Evolutionary conservation across 2,797 vertebrate genomes (phyloP), one percentile per base, ranked within the genome.

Genomic region (Melanotaenia nigrans): DNA sequence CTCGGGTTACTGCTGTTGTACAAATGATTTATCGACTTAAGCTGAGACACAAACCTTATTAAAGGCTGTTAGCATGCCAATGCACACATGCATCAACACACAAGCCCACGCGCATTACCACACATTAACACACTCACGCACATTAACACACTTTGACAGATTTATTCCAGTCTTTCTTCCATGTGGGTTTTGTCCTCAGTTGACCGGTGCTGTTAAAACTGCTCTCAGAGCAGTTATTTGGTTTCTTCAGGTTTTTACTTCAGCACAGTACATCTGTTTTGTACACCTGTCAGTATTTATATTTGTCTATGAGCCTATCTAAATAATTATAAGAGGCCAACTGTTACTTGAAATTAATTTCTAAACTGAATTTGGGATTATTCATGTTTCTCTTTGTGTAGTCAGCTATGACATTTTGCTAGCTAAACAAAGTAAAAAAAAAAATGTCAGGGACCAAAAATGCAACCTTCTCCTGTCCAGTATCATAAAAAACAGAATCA

Each of bases 31-130:
- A 69, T 66, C 53, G 60, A 20, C 38, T 30, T 56, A 20, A 56
- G 30, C n/a, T 77, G 70, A 65, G 69, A 47, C 65, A 72, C 47
- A 61, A 35, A 40, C 54, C 55, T 70, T 55, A 81, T 84, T 81
- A 84, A 36, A 81, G 69, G 66, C 55, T 68, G 56, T 81, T 81
- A 76, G 60, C 49, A 74, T 79, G 70, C 83, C 45, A 20, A 55
- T 40, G 54, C 60, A 30, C 60, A 54, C 68, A 33, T 57, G 59
- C 64, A 35, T 11, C 30, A 14, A 76, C 58, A 75, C 73, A 72
- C 64, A 72, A 51, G 51, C 36, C 36, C 2, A 70, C 28, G 14
- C 51, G 66, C 63, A 62, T 70, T 56, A 24, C 25, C 22, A 25
- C 47, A 45, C 53, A 38, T 57, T 66, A 3, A 56, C 10, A 47